Conservation (phyloP, 2,888 invertebrate genomes). For the Leptinotarsa haldemani region DNA sequence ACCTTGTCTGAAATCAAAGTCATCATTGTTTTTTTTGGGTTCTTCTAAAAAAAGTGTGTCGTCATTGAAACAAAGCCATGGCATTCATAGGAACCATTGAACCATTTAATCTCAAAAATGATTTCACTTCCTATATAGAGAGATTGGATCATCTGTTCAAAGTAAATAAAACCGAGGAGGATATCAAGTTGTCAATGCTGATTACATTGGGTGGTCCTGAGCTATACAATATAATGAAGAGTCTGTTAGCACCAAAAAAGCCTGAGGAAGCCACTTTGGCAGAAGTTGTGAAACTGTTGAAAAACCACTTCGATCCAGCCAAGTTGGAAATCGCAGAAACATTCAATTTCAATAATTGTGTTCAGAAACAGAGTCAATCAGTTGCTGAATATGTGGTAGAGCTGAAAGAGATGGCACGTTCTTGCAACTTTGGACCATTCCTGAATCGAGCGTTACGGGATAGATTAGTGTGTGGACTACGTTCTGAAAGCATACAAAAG, state of each 20-base stretch:
- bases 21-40: background rate
- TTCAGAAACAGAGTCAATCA: constrained; percentile 11
- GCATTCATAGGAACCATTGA: constrained; percentile 20
- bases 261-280: background rate
- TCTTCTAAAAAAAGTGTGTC: background rate
- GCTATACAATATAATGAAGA: constrained; percentile 7
- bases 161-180: background rate
- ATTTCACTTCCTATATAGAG: background rate
- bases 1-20: constrained; percentile 9
- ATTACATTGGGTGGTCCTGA: constrained; percentile 3
- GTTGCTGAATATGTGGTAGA: constrained; percentile 20
- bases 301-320: constrained; percentile 17
- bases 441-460: constrained; percentile 29
- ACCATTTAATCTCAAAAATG: constrained; percentile 1
- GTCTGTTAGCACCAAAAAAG: no score
- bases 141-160: constrained; percentile 19
- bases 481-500: constrained; percentile 34
- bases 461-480: constrained; percentile 28
- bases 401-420: constrained; percentile 3
- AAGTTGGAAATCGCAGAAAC: constrained; percentile 14
- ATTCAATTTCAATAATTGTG: constrained; percentile 20
- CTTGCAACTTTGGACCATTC: constrained; percentile 24
- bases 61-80: constrained; percentile 1
- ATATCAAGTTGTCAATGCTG: constrained; percentile 18
- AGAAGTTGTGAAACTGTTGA: background rate